Base-by-base conservation (phyloP, 2,113 vertebrate genomes). In the Jacana jacana region DNA sequence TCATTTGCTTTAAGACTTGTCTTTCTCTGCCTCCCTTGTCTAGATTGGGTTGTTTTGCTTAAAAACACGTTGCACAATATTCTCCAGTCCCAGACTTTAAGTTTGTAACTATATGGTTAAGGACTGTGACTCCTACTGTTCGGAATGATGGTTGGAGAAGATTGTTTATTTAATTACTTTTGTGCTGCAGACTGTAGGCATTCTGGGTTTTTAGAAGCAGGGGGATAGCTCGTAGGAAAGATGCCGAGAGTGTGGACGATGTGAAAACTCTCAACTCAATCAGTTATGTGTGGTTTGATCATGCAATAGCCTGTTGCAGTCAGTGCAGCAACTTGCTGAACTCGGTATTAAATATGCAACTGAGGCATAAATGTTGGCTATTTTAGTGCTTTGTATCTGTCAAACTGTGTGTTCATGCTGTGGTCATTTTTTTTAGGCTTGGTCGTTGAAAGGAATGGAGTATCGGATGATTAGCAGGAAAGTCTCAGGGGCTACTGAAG, bases 21-120 rank as follows among this genome's bases (percentile, higher is more conserved):
- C 68, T 81, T 95, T 76, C 42, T 86, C 68, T 48, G 60, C 60
- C 33, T 90, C 78, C 31, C 55, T 86, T 10, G 7, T 81, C 80
- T 30, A 76, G 60, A 72, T 68, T 61, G 77, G 49, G 52, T 90
- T 57, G 76, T 89, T 95, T 90, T 92, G 44, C 95, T 90, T 76
- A 68, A 93, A 93, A 96, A 80, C 81, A 88, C 72, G 81, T 94
- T 94, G 86, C 88, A 90, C 77, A 94, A 94, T 94, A 58, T 84
- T 86, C 46, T 35, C 17, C 11, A 46, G 48, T 78, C 64, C 93
- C 69, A 64, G 65, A 70, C 65, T 93, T 42, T 10, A 55, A 60
- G 44, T 88, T 83, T 89, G 86, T 72, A 84, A 61, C 88, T 93
- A 13, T 23, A 88, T 24, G 37, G 81, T 86, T 92, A 65, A 86